A percentile compares a stretch with the other conserved stretches of the same genome.
These are phyloP conservation scores for Nephrotoma guestfalica DNA, from an alignment of 2,888 invertebrate species.

Conservation along the genomic window DNA sequence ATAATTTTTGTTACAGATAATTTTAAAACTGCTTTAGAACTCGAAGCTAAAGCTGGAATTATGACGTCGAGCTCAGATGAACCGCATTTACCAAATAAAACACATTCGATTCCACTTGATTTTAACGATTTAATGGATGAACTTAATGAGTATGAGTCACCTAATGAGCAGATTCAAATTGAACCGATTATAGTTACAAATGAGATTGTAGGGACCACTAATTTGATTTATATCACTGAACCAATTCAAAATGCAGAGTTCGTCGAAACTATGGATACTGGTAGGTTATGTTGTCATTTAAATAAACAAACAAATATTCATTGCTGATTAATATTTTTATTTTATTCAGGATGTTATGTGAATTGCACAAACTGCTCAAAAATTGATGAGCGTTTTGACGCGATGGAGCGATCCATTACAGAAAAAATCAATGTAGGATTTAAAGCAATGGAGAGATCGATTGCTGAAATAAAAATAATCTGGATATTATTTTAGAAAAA, in stretches of 20 bases:
- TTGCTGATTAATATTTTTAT: not conserved
- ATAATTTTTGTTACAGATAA: not conserved
- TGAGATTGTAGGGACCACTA: not conserved
- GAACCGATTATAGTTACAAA: not conserved
- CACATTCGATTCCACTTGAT: not conserved
- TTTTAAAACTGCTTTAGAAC: not conserved
- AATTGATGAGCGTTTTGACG: not conserved
- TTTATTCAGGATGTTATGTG: not conserved
- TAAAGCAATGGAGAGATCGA: too few species aligned
- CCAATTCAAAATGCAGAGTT: not conserved
- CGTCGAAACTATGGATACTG: not conserved
- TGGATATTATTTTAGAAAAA: too few species aligned
- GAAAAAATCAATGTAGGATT: not conserved
- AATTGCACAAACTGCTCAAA: not conserved
- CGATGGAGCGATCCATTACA: too few species aligned
- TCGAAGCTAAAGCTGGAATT: not conserved
- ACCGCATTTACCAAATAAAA: not conserved
- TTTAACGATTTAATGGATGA: too few species aligned
- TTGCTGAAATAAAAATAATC: too few species aligned
- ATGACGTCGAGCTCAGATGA: not conserved
- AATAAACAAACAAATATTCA: not conserved
- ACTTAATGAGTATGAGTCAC: too few species aligned
- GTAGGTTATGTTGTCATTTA: not conserved
- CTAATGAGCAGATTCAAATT: too few species aligned
- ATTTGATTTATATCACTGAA: not conserved